These are phyloP conservation scores for Drosophila tristis DNA, from an alignment of 1,140 invertebrate species.

Conservation along the genomic window DNA sequence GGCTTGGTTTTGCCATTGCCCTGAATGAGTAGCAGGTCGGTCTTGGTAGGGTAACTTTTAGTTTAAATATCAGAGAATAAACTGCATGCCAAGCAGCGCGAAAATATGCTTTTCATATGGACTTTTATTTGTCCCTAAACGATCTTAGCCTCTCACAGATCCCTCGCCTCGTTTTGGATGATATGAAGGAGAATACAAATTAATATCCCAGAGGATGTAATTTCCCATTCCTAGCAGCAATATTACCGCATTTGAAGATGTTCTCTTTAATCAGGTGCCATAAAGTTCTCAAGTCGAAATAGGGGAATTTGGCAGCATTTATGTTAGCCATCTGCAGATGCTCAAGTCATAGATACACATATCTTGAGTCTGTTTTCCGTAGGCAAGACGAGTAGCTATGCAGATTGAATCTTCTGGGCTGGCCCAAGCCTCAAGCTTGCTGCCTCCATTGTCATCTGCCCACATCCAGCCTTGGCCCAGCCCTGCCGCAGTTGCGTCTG, in stretches of 20 bases:
- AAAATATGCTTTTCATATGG: too few relatives aligned
- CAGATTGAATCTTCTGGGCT: constrained; percentile 28
- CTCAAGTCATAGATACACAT: constrained; percentile 18
- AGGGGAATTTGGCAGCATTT: constrained; percentile 14
- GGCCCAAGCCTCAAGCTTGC: constrained; percentile 12
- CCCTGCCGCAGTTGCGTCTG: constrained; percentile 59
- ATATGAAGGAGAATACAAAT: neutral
- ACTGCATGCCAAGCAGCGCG: too few relatives aligned
- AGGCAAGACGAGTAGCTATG: constrained; percentile 47
- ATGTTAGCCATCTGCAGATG: constrained; percentile 37
- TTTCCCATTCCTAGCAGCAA: neutral
- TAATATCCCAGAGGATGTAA: neutral
- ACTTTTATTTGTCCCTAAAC: too few relatives aligned
- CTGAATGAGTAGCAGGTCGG: too few relatives aligned
- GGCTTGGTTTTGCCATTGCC: too few relatives aligned
- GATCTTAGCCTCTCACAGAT: too few relatives aligned
- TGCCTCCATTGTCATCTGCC: constrained; percentile 34
- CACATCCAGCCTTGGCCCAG: constrained; percentile 59
- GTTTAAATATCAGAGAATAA: too few relatives aligned
- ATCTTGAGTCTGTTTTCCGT: constrained; percentile 32
- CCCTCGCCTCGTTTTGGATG: too few relatives aligned
- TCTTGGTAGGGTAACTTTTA: too few relatives aligned
- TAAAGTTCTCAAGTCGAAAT: constrained; percentile 20
- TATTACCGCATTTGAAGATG: constrained; percentile 9
- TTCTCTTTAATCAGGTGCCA: neutral